Evolutionary conservation across 2,113 vertebrate genomes (phyloP).

Genomic region (human): GRCh38 chr2:484001-484500

Average conservation of each 20-base stretch:
- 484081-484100: background rate
- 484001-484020: background rate
- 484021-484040: too few relatives aligned
- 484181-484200: background rate
- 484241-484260: background rate
- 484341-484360: background rate
- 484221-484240: fast-evolving
- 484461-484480: too few relatives aligned
- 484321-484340: too few relatives aligned
- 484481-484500: background rate
- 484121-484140: background rate
- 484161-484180: background rate
- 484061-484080: background rate
- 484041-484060: background rate
- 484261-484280: background rate
- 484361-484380: background rate
- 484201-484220: background rate
- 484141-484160: background rate
- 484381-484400: background rate
- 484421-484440: background rate
- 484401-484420: background rate
- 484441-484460: background rate
- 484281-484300: background rate
- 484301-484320: background rate
- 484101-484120: background rate